phyloP scores from a whole-genome alignment of 2,113 vertebrate species.

The Siniperca knerii region DNA sequence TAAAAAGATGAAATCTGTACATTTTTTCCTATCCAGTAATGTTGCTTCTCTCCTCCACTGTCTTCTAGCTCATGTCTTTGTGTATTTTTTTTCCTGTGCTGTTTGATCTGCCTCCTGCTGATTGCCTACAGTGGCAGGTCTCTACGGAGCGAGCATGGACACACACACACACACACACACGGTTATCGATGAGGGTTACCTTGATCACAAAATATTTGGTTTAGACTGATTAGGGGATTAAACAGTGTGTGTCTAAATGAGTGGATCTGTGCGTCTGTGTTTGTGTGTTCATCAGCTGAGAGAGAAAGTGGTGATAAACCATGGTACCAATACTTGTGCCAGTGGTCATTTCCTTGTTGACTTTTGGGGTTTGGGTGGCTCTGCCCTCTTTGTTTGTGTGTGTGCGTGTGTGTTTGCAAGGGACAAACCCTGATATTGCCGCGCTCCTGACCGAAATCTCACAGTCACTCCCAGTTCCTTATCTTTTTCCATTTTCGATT shows the following conservation, averaged over 20 bases:
- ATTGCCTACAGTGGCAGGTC: constrained; percentile 55
- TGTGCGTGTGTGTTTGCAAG: not conserved
- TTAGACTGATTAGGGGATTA: not conserved
- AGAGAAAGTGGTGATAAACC: constrained; percentile 15
- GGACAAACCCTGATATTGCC: not conserved
- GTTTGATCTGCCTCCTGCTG: constrained; percentile 62
- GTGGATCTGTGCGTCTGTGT: not conserved
- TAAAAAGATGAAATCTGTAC: not conserved
- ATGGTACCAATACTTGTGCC: not conserved
- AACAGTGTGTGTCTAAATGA: not conserved
- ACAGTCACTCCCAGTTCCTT: not conserved
- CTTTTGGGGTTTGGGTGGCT: not conserved
- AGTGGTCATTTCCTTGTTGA: constrained; percentile 47
- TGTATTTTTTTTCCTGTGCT: constrained; percentile 27
- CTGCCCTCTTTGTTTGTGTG: not conserved
- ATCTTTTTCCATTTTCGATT: not conserved
- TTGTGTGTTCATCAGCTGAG: constrained; percentile 5
- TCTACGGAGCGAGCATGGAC: not conserved
- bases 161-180: not conserved
- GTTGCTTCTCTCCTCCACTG: constrained; percentile 33
- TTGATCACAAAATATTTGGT: not conserved
- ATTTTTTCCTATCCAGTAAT: constrained; percentile 37
- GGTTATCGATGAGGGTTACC: not conserved
- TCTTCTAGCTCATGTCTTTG: constrained; percentile 35
- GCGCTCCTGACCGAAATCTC: constrained; percentile 4